phyloP scores from a whole-genome alignment of 2,888 invertebrate genomes.

The Cancer borealis region DNA sequence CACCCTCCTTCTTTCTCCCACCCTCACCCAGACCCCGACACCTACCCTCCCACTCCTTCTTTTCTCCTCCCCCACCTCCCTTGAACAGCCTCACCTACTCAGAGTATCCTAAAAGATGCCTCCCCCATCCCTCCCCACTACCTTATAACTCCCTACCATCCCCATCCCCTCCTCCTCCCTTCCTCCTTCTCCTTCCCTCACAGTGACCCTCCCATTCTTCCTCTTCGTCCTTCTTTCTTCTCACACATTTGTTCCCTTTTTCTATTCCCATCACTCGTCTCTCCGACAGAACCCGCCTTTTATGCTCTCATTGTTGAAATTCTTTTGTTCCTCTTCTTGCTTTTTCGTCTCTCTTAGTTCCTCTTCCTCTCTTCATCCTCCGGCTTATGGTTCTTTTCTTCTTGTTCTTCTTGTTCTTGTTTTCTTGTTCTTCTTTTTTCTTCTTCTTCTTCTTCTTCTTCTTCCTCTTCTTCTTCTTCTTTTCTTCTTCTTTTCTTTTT shows the following conservation, averaged over 20 bases:
- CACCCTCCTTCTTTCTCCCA: constrained; percentile 8
- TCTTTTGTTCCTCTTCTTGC: constrained; percentile 41
- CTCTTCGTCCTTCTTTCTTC: constrained; percentile 18
- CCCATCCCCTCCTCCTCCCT: background rate
- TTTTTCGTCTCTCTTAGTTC: constrained; percentile 45
- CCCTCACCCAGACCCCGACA: background rate
- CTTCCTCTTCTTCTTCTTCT: background rate
- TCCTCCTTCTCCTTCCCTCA: background rate
- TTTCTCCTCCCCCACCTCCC: constrained; percentile 6
- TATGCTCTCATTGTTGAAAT: background rate
- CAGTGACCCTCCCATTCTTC: constrained; percentile 40
- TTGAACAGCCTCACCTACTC: background rate
- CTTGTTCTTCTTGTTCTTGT: background rate
- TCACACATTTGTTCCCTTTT: constrained; percentile 24
- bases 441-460: background rate
- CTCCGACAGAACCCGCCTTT: background rate
- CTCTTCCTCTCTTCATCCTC: constrained; percentile 15
- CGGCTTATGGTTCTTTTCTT: background rate
- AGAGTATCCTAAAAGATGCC: background rate
- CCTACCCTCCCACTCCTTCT: background rate
- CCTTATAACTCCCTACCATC: background rate
- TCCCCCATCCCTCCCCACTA: background rate
- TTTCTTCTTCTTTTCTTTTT: background rate
- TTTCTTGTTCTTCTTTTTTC: background rate
- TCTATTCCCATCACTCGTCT: constrained; percentile 34